Percentiles rank a stretch among this genome's conserved stretches.
Conservation (phyloP, 2,113 vertebrate species). For the Lutjanus erythropterus region DNA sequence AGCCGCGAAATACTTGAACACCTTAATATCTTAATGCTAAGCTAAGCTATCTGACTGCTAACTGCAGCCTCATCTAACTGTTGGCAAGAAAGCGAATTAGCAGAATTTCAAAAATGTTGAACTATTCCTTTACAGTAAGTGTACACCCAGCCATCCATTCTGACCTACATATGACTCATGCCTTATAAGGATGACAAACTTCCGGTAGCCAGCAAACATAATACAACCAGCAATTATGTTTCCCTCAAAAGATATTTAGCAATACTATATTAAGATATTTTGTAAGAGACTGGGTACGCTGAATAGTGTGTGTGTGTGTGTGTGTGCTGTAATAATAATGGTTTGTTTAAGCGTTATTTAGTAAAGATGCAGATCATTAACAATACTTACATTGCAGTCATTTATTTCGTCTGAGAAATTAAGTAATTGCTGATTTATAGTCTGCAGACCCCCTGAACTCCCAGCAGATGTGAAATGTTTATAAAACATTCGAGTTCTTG, state of each 20-base stretch:
- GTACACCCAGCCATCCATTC: background rate
- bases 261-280: background rate
- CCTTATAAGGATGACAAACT: background rate
- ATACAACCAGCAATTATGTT: background rate
- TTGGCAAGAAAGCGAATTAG: too few species aligned
- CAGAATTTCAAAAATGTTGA: too few species aligned
- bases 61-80: background rate
- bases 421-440: slow-evolving; percentile 19
- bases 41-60: background rate
- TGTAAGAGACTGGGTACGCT: background rate
- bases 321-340: background rate
- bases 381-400: background rate
- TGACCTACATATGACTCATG: background rate
- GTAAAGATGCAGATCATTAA: slow-evolving; percentile 11
- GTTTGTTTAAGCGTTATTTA: background rate
- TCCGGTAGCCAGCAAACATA: background rate
- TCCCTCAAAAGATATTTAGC: background rate
- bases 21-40: too few species aligned
- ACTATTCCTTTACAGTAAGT: background rate
- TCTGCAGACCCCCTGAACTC: slow-evolving; percentile 18
- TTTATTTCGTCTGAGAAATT: slow-evolving; percentile 10
- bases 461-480: slow-evolving; percentile 42
- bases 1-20: too few species aligned
- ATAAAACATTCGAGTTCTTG: slow-evolving; percentile 82
- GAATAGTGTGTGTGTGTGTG: background rate